phyloP scores from a whole-genome alignment of 1,140 invertebrate genomes.

The Aphis gossypii region DNA sequence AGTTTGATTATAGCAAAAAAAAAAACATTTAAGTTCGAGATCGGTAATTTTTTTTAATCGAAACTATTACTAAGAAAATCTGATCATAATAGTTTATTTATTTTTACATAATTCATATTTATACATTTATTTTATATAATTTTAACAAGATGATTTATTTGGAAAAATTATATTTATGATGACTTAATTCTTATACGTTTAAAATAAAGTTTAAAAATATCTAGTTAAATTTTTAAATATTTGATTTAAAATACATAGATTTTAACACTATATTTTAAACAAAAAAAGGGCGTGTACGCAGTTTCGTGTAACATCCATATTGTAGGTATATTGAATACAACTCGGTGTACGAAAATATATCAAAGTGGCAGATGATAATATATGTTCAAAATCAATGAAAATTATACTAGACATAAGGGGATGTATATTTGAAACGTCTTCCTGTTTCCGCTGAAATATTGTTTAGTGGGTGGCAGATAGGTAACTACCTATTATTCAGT shows the following conservation, averaged over 20 bases:
- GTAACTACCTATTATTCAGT: neutral
- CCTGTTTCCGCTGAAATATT: constrained; percentile 33
- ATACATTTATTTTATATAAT: neutral
- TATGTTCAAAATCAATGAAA: constrained; percentile 16
- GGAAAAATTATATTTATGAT: neutral
- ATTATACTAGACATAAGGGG: neutral
- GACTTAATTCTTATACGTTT: neutral
- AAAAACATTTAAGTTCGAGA: too few species aligned
- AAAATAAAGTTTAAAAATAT: neutral
- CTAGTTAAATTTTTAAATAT: neutral
- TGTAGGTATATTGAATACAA: neutral
- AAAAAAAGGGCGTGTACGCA: neutral
- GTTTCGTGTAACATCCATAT: neutral
- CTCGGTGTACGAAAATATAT: neutral
- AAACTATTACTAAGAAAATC: too few species aligned
- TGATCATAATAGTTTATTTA: neutral
- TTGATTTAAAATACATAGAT: neutral
- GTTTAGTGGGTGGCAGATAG: neutral
- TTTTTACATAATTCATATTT: neutral
- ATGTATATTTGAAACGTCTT: constrained; percentile 32
- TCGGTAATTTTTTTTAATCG: too few species aligned
- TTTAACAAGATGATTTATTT: neutral
- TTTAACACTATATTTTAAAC: neutral
- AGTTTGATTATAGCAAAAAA: too few species aligned
- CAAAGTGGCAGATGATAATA: constrained; percentile 17